Evolutionary conservation across 2,113 vertebrate species (phyloP).

Genomic region (Psephotus haematonotus): DNA sequence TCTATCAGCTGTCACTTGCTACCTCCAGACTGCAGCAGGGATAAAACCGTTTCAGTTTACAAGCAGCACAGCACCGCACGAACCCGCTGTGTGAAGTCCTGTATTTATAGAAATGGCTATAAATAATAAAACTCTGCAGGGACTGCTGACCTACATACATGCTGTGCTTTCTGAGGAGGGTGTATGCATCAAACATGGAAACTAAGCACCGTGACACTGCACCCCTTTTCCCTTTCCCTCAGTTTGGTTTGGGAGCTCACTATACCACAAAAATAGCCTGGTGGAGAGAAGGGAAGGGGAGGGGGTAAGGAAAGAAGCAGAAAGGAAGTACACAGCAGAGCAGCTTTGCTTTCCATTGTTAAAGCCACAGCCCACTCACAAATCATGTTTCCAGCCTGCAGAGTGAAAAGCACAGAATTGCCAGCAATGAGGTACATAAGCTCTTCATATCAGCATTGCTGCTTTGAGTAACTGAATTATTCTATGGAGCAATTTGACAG

Average conservation of each 20-base stretch:
- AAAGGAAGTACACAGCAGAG: not conserved
- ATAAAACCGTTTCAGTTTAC: not conserved
- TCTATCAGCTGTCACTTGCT: not conserved
- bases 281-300: not conserved
- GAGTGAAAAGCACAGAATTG: not conserved
- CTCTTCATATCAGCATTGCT: not conserved
- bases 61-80: not conserved
- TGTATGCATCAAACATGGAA: not conserved
- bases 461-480: slow-evolving; percentile 3
- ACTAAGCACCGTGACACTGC: not conserved
- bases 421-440: not conserved
- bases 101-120: slow-evolving; percentile 57
- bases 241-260: not conserved
- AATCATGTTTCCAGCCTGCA: not conserved
- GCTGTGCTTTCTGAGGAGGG: not conserved
- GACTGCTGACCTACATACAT: slow-evolving; percentile 25
- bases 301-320: not conserved
- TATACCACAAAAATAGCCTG: not conserved
- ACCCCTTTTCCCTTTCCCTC: not conserved
- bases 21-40: not conserved
- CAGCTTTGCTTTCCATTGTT: slow-evolving; percentile 35
- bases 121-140: slow-evolving; percentile 60
- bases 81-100: not conserved
- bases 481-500: not conserved
- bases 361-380: slow-evolving; percentile 42